Conservation (phyloP, 1,140 invertebrate genomes). For the Epicauta chinensis region DNA sequence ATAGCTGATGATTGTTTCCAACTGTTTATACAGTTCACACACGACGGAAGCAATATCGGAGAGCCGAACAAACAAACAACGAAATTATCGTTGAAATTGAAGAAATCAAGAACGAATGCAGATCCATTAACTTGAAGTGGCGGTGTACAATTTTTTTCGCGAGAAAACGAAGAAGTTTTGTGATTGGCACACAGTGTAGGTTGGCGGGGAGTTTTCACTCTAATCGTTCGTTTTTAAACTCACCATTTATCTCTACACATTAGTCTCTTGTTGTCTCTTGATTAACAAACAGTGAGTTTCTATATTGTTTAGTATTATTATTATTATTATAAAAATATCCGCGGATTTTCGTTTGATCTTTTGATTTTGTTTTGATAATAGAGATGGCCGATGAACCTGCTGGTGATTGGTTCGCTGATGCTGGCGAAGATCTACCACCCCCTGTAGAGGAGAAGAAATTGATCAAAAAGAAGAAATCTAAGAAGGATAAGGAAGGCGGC, state of each 20-base stretch:
- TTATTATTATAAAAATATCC: too few relatives aligned
- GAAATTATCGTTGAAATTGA: too few relatives aligned
- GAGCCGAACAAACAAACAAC: too few relatives aligned
- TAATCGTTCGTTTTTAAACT: neutral
- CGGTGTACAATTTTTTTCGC: neutral
- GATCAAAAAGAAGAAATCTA: neutral
- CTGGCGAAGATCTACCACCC: slow-evolving; percentile 9
- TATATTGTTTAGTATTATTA: neutral
- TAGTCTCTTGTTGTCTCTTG: neutral
- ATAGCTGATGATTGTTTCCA: too few relatives aligned
- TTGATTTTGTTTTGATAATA: neutral
- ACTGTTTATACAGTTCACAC: too few relatives aligned
- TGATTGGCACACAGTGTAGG: neutral
- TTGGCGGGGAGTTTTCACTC: neutral
- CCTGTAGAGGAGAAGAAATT: slow-evolving; percentile 1
- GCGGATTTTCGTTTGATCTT: too few relatives aligned
- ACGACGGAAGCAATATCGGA: too few relatives aligned
- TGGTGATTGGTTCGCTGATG: slow-evolving; percentile 25
- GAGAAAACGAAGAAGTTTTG: neutral
- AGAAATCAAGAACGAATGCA: too few relatives aligned
- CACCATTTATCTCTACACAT: neutral
- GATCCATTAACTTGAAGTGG: neutral
- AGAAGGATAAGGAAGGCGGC: slow-evolving; percentile 10
- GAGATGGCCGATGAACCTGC: slow-evolving; percentile 9
- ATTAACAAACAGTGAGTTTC: neutral